Base-by-base conservation (phyloP, 1,140 invertebrate genomes). In the Apis dorsata region DNA sequence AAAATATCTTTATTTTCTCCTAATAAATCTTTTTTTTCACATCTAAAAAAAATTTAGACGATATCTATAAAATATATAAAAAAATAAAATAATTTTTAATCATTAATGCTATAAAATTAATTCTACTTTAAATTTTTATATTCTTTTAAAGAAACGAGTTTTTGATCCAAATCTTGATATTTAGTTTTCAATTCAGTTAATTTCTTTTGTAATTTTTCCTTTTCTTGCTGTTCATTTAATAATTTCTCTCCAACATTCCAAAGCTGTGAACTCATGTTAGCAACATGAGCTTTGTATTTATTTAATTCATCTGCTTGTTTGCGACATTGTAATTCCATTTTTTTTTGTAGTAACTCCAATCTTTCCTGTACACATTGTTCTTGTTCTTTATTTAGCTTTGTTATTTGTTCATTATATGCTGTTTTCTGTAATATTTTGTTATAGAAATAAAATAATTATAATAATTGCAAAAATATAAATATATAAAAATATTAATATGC, bases 191-290 rank as follows among this genome's bases (percentile, higher is more conserved):
- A 59, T 78, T 87, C 84, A 49, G 85, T 87, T 15, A 93, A 62
- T 59, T 91, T 82, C 44, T 92, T 85, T 3, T 90, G 51, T 0
- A 89, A 84, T 17, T 88, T 85, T 86, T 95, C 93, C 8, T 95
- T 95, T 81, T 95, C 94, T 77, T 95, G 94, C 72, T 94, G 94
- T 88, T 95, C 94, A 81, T 93, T 92, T 8, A 96, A 90, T 62
- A 95, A 93, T 83, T 95, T 95, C 85, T 96, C 95, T 2, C 95
- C 95, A 0, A 95, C 93, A 49, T 92, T 94, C 95, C 95, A 95
- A 53, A 95, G 91, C 84, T 95, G 94, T 1, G 93, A 94, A 9
- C 93, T 95, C 44, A 96, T 87, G 9, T 91, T 92, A 57, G 93
- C 92, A 21, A 95, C 94, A 84, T 96, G 95, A 9, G 94, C 90